phyloP scores from a whole-genome alignment of 2,113 vertebrate genomes.

The Hystrix brachyura region DNA sequence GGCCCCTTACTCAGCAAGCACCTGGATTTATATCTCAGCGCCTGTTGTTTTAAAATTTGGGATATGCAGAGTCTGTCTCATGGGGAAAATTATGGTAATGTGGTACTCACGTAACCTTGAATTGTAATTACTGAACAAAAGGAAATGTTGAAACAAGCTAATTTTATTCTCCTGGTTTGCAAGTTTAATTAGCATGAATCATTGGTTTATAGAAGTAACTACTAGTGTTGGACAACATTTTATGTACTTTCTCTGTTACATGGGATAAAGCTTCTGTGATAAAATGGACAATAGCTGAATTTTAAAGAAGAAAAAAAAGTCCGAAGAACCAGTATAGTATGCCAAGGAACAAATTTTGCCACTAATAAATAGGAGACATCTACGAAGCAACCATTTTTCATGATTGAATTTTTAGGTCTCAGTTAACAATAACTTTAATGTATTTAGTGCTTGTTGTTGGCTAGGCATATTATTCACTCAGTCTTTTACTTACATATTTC shows the following conservation, averaged over 20 bases:
- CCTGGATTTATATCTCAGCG: conserved; percentile 43
- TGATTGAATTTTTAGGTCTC: not conserved
- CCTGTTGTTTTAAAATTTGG: conserved; percentile 58
- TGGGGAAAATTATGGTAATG: conserved; percentile 64
- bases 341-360: conserved; percentile 14
- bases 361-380: conserved; percentile 17
- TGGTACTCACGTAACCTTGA: conserved; percentile 68
- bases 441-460: not conserved
- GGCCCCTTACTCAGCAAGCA: conserved; percentile 62
- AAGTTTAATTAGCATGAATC: conserved; percentile 75
- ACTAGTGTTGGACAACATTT: conserved; percentile 44
- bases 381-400: conserved; percentile 10
- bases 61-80: conserved; percentile 66
- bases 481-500: not conserved
- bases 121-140: conserved; percentile 76
- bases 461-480: not conserved
- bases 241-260: not conserved
- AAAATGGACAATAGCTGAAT: conserved; percentile 1
- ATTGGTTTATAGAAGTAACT: conserved; percentile 60
- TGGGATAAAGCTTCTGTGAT: conserved; percentile 31
- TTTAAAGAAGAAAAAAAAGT: not conserved
- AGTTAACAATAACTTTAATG: not conserved
- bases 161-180: conserved; percentile 73
- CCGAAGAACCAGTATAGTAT: not conserved
- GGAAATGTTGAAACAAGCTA: conserved; percentile 78